Conservation (phyloP, 2,113 vertebrate species). For the Murina feae region DNA sequence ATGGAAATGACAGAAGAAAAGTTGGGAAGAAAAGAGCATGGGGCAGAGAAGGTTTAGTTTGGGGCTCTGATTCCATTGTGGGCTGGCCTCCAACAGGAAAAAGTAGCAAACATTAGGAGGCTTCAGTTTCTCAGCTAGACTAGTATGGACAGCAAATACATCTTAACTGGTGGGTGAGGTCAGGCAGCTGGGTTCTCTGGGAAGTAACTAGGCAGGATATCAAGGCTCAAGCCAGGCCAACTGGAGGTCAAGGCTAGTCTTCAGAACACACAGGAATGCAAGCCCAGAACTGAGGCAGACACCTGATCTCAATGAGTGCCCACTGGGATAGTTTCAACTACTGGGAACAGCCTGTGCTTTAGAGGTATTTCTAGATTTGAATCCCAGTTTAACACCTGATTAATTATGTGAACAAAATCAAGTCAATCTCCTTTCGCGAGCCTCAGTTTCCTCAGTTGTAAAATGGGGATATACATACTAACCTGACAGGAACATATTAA, state of each 20-base stretch:
- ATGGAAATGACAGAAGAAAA: not conserved
- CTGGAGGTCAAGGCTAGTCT: not conserved
- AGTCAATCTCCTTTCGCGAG: not conserved
- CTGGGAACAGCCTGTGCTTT: accelerated
- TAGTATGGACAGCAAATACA: not conserved
- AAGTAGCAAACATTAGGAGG: not conserved
- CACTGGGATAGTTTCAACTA: not conserved
- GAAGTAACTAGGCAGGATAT: not conserved
- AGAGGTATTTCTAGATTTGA: not conserved
- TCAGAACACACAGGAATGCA: not conserved
- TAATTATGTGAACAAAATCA: not conserved
- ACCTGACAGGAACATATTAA: not conserved
- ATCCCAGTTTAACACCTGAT: not conserved
- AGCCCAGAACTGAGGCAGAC: accelerated
- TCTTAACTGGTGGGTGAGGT: not conserved
- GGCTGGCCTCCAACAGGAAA: not conserved
- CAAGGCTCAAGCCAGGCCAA: not conserved
- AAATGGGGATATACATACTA: not conserved
- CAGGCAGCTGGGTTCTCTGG: not conserved
- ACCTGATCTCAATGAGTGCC: not conserved
- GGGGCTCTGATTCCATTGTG: not conserved
- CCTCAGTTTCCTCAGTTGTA: not conserved
- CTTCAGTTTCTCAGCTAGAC: not conserved
- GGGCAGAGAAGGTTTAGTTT: not conserved
- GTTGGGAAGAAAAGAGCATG: not conserved